These are phyloP conservation scores for Stenolophus ochropezus DNA, from an alignment of 2,888 invertebrate species.

Conservation along the genomic window DNA sequence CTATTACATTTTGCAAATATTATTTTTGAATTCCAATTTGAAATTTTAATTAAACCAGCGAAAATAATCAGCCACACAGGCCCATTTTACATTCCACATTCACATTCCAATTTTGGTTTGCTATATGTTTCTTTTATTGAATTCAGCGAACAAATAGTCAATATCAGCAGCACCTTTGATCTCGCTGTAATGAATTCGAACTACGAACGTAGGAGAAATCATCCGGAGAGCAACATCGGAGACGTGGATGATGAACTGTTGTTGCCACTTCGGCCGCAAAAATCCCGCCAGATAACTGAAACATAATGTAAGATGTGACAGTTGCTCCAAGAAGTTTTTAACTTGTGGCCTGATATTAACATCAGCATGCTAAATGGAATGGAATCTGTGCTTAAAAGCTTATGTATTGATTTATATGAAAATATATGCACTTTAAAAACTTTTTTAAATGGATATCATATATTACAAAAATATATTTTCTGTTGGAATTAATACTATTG, in stretches of 20 bases:
- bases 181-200: not conserved
- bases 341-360: not conserved
- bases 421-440: no score
- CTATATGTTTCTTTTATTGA: not conserved
- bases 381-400: not conserved
- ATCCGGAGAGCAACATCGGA: not conserved
- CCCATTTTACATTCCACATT: no score
- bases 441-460: no score
- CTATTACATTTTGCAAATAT: not conserved
- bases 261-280: not conserved
- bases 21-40: not conserved
- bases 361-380: not conserved
- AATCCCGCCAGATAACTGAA: not conserved
- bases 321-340: not conserved
- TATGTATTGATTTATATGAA: not conserved
- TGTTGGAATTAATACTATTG: no score
- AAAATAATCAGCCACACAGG: no score
- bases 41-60: not conserved
- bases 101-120: not conserved
- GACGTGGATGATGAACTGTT: not conserved
- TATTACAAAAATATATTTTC: no score
- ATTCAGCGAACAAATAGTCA: not conserved
- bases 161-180: not conserved
- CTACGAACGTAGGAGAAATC: not conserved
- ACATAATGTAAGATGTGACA: not conserved